Evolutionary conservation across 2,113 vertebrate genomes (phyloP), one percentile per base, ranked within the genome.

Genomic region (Hoplias malabaricus): DNA sequence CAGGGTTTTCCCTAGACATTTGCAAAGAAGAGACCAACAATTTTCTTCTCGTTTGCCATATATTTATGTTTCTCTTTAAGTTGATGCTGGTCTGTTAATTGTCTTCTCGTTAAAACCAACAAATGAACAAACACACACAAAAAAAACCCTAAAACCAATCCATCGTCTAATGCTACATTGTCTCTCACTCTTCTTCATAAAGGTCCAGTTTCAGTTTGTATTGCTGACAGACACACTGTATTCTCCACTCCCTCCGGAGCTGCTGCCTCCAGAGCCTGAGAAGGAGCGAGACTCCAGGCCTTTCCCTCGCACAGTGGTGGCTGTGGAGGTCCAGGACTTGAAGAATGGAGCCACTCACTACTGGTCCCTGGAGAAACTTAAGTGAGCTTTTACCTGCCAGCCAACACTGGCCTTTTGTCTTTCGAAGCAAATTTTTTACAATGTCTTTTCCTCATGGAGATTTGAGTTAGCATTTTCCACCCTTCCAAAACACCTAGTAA

Each of bases 171-270:
- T 13, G n/a, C 14, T 61, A 42, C 59, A 42, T 31, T 59, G 12
- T 12, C 4, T 33, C 4, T 53, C 11, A 5, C 7, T 13, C n/a
- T 6, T 8, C 63, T 4, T 48, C 75, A 29, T 33, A 12, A 85
- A 99, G 98, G 98, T 99, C 50, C 97, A 99, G 87, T 98, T 99
- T 84, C 98, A 99, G 87, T 99, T 99, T 54, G 97, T 99, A 0
- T 86, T 99, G 84, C 90, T 99, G 78, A 99, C 98, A 0, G 96
- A 99, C 88, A 99, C 98, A 0, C 86, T 98, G 0, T 99, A 99
- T 88, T 99, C 98, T 0, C 97, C 97, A 0, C 84, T 99, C 75
- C 96, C 96, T 0, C 96, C 96, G 0, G 98, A 99, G 80, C 91
- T 99, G 0, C 82, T 94, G 82, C 93, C 96, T 0, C 76, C 92